Evolutionary conservation across 2,888 invertebrate species (phyloP).

Genomic region (Lithosia quadra): DNA sequence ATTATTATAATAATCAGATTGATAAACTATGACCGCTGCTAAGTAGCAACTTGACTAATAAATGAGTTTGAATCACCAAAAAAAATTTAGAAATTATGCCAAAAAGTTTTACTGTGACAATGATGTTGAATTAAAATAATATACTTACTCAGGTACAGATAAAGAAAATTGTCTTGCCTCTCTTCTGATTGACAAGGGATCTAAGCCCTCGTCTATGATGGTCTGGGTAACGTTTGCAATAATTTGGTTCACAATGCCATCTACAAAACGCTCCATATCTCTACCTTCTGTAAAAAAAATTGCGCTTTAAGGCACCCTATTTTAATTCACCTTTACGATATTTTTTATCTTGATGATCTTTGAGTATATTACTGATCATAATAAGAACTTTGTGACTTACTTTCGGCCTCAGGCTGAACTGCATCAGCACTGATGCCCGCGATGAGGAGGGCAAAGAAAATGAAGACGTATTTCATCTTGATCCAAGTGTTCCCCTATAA

Average conservation of each 20-base stretch:
- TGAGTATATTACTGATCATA: too few relatives aligned
- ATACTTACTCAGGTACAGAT: slow-evolving; percentile 70
- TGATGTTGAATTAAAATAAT: not conserved
- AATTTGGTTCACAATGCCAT: slow-evolving; percentile 50
- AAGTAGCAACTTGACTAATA: too few relatives aligned
- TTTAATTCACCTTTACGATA: not conserved
- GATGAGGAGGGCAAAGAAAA: slow-evolving; percentile 55
- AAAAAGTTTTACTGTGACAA: not conserved
- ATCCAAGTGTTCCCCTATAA: slow-evolving; percentile 17
- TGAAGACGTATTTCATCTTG: slow-evolving; percentile 63
- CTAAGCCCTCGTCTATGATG: slow-evolving; percentile 65
- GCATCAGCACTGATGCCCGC: slow-evolving; percentile 58
- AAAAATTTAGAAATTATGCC: not conserved
- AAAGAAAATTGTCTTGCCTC: slow-evolving; percentile 36
- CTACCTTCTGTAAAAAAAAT: not conserved
- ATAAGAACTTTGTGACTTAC: slow-evolving; percentile 25
- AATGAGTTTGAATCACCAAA: too few relatives aligned
- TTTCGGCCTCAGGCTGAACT: not conserved
- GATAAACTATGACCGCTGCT: too few relatives aligned
- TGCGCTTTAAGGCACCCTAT: not conserved
- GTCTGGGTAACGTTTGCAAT: slow-evolving; percentile 55
- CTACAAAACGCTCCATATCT: slow-evolving; percentile 52
- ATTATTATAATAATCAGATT: too few relatives aligned
- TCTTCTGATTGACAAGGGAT: slow-evolving; percentile 57
- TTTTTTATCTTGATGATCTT: not conserved